Conservation (phyloP, 2,888 invertebrate species). For the Limnephilus auricula region DNA sequence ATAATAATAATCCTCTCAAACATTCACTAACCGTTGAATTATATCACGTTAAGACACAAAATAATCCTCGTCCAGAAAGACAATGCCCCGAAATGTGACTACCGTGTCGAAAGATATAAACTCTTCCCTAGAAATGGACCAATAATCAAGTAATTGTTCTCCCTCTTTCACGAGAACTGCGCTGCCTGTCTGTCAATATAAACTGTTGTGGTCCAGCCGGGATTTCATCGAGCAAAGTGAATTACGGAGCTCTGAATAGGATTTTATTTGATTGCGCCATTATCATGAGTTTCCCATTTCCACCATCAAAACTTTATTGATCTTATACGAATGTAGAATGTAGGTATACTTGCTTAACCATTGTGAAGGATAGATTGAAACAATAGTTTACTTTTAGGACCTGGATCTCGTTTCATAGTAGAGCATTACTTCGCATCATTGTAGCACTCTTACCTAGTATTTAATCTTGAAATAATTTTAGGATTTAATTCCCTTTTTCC, state of each 20-base stretch:
- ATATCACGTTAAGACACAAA: slow-evolving; percentile 23
- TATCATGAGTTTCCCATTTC: slow-evolving; percentile 42
- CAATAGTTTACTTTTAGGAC: background rate
- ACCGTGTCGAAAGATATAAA: background rate
- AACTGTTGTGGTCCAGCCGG: background rate
- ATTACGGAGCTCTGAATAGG: slow-evolving; percentile 51
- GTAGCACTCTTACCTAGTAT: background rate
- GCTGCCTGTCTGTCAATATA: background rate
- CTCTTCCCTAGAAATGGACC: background rate
- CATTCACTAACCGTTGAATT: slow-evolving; percentile 42
- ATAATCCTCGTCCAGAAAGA: background rate
- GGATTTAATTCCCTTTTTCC: too few species aligned
- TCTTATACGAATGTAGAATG: background rate
- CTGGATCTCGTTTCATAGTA: background rate
- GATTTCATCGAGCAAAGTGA: slow-evolving; percentile 45
- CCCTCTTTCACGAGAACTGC: background rate
- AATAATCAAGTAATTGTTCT: background rate
- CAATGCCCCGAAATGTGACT: background rate
- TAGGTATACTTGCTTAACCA: slow-evolving; percentile 18
- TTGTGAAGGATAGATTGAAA: slow-evolving; percentile 14
- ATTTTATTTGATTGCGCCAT: slow-evolving; percentile 47
- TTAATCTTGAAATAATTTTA: too few species aligned
- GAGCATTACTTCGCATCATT: background rate
- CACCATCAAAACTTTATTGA: slow-evolving; percentile 44
- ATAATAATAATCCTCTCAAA: slow-evolving; percentile 36